Evolutionary conservation across 2,888 invertebrate species (phyloP).

Genomic region (Diplolepis rosae): DNA sequence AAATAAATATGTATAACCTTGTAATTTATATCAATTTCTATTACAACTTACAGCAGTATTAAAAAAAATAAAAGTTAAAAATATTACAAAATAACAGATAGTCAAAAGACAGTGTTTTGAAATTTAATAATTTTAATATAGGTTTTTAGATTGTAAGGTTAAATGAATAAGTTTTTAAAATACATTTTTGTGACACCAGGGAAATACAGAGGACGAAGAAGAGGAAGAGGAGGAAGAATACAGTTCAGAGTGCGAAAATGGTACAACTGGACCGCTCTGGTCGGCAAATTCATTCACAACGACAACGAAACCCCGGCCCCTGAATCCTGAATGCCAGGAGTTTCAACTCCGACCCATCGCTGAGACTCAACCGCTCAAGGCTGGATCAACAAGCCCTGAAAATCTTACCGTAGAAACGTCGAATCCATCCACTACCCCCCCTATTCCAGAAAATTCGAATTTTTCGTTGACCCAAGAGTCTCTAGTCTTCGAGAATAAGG

Average conservation of each 20-base stretch:
- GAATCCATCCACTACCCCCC: background rate
- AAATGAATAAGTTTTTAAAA: background rate
- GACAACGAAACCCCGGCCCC: slow-evolving; percentile 51
- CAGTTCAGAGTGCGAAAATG: slow-evolving; percentile 65
- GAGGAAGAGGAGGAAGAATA: slow-evolving; percentile 69
- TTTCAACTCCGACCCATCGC: slow-evolving; percentile 57
- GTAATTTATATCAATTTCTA: too few relatives aligned
- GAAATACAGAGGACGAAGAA: slow-evolving; percentile 60
- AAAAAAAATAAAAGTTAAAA: too few relatives aligned
- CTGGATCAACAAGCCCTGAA: slow-evolving; percentile 25
- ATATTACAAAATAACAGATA: too few relatives aligned
- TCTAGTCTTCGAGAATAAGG: background rate
- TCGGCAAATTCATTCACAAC: slow-evolving; percentile 40
- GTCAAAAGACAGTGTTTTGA: too few relatives aligned
- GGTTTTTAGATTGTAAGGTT: background rate
- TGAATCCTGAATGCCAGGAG: slow-evolving; percentile 71
- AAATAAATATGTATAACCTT: too few relatives aligned
- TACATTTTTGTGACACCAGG: slow-evolving; percentile 40
- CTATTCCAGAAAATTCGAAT: slow-evolving; percentile 14
- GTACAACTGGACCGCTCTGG: slow-evolving; percentile 57
- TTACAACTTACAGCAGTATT: too few relatives aligned
- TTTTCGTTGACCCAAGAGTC: slow-evolving; percentile 3
- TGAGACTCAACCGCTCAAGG: slow-evolving; percentile 27
- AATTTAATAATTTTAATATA: too few relatives aligned
- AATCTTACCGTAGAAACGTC: background rate